phyloP scores from a whole-genome alignment of 2,113 vertebrate species.

The Cheirogaleus medius region DNA sequence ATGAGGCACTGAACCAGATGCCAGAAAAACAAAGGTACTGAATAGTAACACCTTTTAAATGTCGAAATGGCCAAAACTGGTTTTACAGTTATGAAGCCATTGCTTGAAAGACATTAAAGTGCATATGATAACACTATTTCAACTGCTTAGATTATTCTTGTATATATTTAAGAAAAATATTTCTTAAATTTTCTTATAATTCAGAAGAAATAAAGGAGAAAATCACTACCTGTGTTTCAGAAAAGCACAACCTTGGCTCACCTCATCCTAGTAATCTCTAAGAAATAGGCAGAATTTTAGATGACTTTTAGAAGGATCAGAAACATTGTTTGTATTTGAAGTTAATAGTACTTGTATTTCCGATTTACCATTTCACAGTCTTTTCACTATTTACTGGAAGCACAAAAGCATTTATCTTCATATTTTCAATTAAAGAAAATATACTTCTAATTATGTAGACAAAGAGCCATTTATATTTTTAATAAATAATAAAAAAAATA shows the following conservation, averaged over 20 bases:
- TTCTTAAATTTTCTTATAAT: not conserved
- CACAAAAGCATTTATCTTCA: not conserved
- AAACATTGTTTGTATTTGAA: conserved; percentile 23
- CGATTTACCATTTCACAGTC: not conserved
- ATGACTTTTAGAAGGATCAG: conserved; percentile 13
- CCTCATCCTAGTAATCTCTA: not conserved
- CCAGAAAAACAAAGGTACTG: conserved; percentile 15
- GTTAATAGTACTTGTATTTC: conserved; percentile 42
- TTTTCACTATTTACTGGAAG: not conserved
- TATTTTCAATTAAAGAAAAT: conserved; percentile 36
- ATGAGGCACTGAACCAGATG: not conserved
- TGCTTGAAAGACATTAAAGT: not conserved
- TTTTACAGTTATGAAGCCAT: conserved; percentile 1
- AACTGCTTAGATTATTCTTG: not conserved
- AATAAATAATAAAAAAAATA: conserved; percentile 36
- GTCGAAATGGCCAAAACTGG: not conserved
- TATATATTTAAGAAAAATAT: not conserved
- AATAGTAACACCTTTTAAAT: not conserved
- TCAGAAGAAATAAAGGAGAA: conserved; percentile 32
- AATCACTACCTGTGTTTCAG: not conserved
- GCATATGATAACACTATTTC: not conserved
- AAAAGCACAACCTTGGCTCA: not conserved
- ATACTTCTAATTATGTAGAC: not conserved
- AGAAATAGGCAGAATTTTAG: not conserved
- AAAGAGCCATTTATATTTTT: conserved; percentile 28